Base-by-base conservation (phyloP, 2,888 invertebrate genomes). In the Lithophane ornitopus region DNA sequence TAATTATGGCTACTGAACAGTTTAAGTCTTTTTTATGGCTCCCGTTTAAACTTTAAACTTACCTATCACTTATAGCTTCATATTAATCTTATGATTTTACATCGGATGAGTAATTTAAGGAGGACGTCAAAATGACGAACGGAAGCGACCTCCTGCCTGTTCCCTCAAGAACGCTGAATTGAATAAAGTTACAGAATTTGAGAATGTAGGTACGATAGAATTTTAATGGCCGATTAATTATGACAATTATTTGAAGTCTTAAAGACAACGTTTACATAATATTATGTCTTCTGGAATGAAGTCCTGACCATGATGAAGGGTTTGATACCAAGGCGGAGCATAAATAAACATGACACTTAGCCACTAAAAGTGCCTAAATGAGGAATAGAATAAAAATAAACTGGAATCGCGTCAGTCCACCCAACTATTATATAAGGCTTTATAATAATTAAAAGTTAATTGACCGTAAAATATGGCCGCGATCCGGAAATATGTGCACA, bases 371-470 rank as follows among this genome's bases (percentile, higher is more conserved):
- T 19, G 1, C 12, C 9, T 26, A 1, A 19, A 19, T 12, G 62
- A 39, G 39, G 26, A 70, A 8, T 12, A 78, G 34, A 34, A 34
- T 7, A 66, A 19, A 46, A 49, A 46, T 14, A 39, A 49, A 22
- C 68, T 0, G 12, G 58, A 65, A 71, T 69, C 58, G 28, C 58
- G 14, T 26, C 54, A 44, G 54, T 28, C 70, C 63, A 68, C 44
- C 59, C 41, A 46, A 34, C 71, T 58, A 52, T 54, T 58, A 52
- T 54, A 41, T 54, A 65, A 73, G 63, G 81, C 73, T 83, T 76
- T 70, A 81, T 66, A 76, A 80, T 86, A 86, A 87, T 86, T 83
- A 88, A 87, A 85, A 82, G 62, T 85, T 84, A 88, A 86, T 87
- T 86, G 87, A 70, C 44, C 81, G 65, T 88, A 77, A 82, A 87